phyloP scores from a whole-genome alignment of 2,888 invertebrate genomes.

The Drosophila phalerata region DNA sequence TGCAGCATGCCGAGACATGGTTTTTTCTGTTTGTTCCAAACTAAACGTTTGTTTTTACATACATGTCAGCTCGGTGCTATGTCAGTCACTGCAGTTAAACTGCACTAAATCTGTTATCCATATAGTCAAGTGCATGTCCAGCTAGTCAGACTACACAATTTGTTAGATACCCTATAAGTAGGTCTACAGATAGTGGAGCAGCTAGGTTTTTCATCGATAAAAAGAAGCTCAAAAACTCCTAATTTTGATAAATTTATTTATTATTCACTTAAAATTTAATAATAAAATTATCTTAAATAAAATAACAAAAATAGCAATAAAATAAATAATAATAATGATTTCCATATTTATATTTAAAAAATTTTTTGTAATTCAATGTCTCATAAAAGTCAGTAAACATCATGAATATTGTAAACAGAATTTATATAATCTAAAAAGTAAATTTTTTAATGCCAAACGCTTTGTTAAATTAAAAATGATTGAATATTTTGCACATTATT shows the following conservation, averaged over 20 bases:
- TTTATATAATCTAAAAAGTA: too few species aligned
- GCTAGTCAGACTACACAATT: not conserved
- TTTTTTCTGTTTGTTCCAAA: conserved; percentile 50
- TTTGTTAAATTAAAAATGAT: too few species aligned
- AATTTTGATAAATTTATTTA: too few species aligned
- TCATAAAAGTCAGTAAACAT: not conserved
- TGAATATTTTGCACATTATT: too few species aligned
- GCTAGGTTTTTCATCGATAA: too few species aligned
- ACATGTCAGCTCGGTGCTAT: conserved; percentile 19
- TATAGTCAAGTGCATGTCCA: conserved; percentile 5
- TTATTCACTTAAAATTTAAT: too few species aligned
- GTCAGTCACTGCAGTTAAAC: conserved; percentile 21
- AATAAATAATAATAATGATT: too few species aligned
- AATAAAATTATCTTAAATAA: too few species aligned
- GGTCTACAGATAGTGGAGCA: not conserved
- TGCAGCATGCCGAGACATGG: conserved; percentile 22
- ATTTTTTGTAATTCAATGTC: not conserved
- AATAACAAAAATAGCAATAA: too few species aligned
- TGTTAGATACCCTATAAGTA: not conserved
- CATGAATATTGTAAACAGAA: not conserved
- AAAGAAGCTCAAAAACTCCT: too few species aligned
- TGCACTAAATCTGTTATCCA: conserved; percentile 13
- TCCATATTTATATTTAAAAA: too few species aligned
- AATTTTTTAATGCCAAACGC: too few species aligned
- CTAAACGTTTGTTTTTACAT: conserved; percentile 68